These are phyloP conservation scores for Homarus americanus DNA, from an alignment of 1,140 invertebrate genomes.

Conservation along the genomic window DNA sequence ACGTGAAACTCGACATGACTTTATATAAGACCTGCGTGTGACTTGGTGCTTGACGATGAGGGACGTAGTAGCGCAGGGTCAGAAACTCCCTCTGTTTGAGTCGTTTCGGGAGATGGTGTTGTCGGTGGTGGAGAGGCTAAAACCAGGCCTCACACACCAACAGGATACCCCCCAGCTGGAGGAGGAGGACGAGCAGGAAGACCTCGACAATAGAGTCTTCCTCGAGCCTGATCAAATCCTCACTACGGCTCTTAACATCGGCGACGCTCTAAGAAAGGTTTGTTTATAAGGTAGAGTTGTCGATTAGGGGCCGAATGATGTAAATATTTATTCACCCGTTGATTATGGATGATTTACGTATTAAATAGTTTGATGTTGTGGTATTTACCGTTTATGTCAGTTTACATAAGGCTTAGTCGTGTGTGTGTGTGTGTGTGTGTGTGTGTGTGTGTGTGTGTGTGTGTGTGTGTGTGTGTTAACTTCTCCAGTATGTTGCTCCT, in stretches of 20 bases:
- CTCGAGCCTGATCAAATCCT: not conserved
- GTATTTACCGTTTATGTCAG: no score
- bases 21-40: no score
- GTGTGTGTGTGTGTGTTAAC: no score
- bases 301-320: not conserved
- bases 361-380: no score
- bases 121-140: constrained; percentile 48
- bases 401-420: no score
- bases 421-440: no score
- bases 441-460: no score
- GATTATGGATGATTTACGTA: not conserved
- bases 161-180: not conserved
- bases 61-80: not conserved
- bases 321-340: not conserved
- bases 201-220: not conserved
- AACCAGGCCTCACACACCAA: not conserved
- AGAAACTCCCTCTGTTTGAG: constrained; percentile 11
- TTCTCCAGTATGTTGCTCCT: no score
- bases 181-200: not conserved
- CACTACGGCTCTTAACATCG: not conserved
- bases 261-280: not conserved
- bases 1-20: no score
- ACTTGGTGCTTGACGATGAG: not conserved
- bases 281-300: not conserved
- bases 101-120: constrained; percentile 42